Conservation (phyloP, 92 coral and sea anemone genomes). For the Heteractis magnifica region DNA sequence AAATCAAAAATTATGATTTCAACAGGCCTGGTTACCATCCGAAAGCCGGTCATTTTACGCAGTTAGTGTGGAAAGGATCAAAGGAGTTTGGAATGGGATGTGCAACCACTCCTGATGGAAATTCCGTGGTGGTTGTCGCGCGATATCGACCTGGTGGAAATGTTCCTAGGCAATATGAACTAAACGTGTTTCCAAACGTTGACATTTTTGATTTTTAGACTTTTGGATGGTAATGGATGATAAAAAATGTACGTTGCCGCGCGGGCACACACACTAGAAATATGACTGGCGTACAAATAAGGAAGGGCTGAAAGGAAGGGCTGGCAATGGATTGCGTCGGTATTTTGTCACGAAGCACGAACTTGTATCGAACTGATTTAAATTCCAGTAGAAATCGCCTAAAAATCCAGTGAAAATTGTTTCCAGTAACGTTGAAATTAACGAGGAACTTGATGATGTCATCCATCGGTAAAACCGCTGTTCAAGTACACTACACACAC, state of each 20-base stretch:
- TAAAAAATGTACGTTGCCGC: too few relatives aligned
- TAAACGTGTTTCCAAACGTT: slow-evolving; percentile 58
- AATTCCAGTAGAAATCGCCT: too few relatives aligned
- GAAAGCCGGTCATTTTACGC: slow-evolving; percentile 92
- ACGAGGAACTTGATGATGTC: background rate
- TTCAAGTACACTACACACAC: background rate
- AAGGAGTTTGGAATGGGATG: slow-evolving; percentile 86
- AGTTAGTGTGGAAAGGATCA: slow-evolving; percentile 87
- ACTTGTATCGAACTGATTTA: too few relatives aligned
- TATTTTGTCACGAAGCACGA: too few relatives aligned
- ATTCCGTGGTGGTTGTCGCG: slow-evolving; percentile 75
- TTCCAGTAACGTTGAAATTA: background rate
- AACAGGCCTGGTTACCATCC: slow-evolving; percentile 77
- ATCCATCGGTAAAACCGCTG: background rate
- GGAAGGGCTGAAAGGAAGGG: too few relatives aligned
- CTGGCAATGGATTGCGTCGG: too few relatives aligned
- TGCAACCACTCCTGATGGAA: slow-evolving; percentile 71
- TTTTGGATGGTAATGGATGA: background rate
- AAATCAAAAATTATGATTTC: slow-evolving; percentile 71
- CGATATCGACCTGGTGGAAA: slow-evolving; percentile 94
- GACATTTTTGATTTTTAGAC: slow-evolving; percentile 3
- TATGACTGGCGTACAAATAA: too few relatives aligned
- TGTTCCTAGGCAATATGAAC: slow-evolving; percentile 54
- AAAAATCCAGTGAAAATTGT: too few relatives aligned
- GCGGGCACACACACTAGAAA: too few relatives aligned